Evolutionary conservation across 2,888 invertebrate genomes (phyloP).

Genomic region (Aproaerema taeniolella): DNA sequence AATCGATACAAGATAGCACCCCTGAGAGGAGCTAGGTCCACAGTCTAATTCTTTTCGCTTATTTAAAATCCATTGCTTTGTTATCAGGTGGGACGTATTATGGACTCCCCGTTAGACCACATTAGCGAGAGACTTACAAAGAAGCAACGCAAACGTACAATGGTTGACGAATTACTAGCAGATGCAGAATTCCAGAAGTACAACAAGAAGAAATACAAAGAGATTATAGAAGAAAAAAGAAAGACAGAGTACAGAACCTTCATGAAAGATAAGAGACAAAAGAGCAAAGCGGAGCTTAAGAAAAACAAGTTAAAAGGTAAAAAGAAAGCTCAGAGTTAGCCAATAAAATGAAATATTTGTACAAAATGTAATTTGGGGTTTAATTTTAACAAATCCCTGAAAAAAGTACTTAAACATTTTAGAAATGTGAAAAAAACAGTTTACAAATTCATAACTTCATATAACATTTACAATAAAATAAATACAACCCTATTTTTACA

Average conservation of each 20-base stretch:
- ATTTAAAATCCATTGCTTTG: too few species aligned
- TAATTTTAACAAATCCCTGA: neutral
- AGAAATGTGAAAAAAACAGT: neutral
- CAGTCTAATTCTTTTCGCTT: too few species aligned
- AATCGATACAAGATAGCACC: too few species aligned
- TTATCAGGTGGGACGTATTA: slow-evolving; percentile 83
- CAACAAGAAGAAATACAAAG: slow-evolving; percentile 88
- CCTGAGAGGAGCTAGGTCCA: too few species aligned
- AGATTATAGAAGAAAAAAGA: slow-evolving; percentile 84
- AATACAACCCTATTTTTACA: too few species aligned
- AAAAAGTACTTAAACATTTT: neutral
- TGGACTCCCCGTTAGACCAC: slow-evolving; percentile 92
- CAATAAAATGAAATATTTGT: slow-evolving; percentile 16
- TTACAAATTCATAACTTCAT: neutral
- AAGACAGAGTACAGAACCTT: slow-evolving; percentile 85
- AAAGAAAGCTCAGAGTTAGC: slow-evolving; percentile 30
- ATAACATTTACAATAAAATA: too few species aligned
- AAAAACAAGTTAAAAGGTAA: slow-evolving; percentile 53
- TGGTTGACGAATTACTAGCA: slow-evolving; percentile 95
- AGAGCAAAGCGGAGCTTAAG: slow-evolving; percentile 71
- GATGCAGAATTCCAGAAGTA: slow-evolving; percentile 91
- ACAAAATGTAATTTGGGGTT: neutral
- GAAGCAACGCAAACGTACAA: slow-evolving; percentile 90
- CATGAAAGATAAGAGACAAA: slow-evolving; percentile 85
- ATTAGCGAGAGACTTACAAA: slow-evolving; percentile 89